A percentile compares a stretch with the other conserved stretches of the same genome.
Conservation (phyloP, 2,113 vertebrate genomes). For the Lagopus leucura region DNA sequence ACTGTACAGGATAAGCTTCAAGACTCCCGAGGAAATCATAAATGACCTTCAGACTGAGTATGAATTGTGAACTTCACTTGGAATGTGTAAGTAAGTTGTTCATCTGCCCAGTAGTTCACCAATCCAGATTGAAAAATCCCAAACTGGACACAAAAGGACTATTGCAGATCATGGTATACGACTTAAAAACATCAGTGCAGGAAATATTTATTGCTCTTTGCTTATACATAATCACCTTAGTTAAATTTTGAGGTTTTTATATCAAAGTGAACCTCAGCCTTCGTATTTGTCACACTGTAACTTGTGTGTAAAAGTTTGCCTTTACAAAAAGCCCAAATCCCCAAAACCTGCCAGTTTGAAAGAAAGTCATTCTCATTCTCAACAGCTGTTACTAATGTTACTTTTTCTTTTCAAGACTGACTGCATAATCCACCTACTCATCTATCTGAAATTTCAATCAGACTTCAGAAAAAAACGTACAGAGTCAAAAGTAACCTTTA, state of each 20-base stretch:
- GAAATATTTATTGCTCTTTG: neutral
- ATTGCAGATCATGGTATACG: neutral
- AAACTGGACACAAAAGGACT: neutral
- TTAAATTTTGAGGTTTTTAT: neutral
- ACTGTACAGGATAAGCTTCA: no score
- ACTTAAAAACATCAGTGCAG: neutral
- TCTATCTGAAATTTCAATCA: neutral
- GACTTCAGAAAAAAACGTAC: neutral
- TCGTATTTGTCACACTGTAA: neutral
- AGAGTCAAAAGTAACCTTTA: neutral
- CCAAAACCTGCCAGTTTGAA: neutral
- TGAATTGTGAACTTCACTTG: neutral
- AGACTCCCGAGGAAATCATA: neutral
- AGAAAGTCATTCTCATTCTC: neutral
- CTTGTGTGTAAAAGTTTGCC: fast-evolving
- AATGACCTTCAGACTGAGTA: neutral
- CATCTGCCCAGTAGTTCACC: neutral
- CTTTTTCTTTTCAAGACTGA: neutral
- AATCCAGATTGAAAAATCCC: neutral
- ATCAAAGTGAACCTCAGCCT: neutral
- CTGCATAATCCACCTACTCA: neutral
- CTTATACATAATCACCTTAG: neutral
- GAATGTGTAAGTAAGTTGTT: neutral
- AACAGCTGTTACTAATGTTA: neutral
- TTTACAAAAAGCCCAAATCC: neutral